These are phyloP conservation scores for Sylvilagus bachmani DNA, from an alignment of 2,113 vertebrate species.

Conservation along the genomic window DNA sequence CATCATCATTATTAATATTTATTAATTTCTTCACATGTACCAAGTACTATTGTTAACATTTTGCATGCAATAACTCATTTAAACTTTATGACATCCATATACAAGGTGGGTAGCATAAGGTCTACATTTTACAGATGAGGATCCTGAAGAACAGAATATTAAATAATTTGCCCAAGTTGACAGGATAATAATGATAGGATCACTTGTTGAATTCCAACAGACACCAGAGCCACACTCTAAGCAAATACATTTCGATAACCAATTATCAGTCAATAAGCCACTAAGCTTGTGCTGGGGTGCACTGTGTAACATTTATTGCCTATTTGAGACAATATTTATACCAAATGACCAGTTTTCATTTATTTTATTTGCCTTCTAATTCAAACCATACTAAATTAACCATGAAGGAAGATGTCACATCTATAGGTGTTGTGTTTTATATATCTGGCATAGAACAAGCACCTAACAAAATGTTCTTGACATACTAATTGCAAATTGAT, in stretches of 20 bases:
- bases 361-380: constrained; percentile 34
- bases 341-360: constrained; percentile 5
- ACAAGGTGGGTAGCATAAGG: neutral
- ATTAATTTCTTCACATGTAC: neutral
- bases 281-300: neutral
- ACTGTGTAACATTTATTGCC: neutral
- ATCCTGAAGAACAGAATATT: neutral
- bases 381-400: neutral
- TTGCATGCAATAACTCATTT: neutral
- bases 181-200: neutral
- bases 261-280: neutral
- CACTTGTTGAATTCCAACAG: neutral
- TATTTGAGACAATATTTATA: neutral
- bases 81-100: neutral
- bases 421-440: neutral
- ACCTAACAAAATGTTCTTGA: constrained; percentile 13
- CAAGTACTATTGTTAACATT: neutral
- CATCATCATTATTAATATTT: neutral
- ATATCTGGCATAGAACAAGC: neutral
- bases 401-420: neutral
- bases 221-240: neutral
- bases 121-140: neutral
- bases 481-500: constrained; percentile 29
- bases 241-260: neutral
- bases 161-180: neutral